Evolutionary conservation across 2,113 vertebrate genomes (phyloP).

Genomic region (Muscicapa adusta): DNA sequence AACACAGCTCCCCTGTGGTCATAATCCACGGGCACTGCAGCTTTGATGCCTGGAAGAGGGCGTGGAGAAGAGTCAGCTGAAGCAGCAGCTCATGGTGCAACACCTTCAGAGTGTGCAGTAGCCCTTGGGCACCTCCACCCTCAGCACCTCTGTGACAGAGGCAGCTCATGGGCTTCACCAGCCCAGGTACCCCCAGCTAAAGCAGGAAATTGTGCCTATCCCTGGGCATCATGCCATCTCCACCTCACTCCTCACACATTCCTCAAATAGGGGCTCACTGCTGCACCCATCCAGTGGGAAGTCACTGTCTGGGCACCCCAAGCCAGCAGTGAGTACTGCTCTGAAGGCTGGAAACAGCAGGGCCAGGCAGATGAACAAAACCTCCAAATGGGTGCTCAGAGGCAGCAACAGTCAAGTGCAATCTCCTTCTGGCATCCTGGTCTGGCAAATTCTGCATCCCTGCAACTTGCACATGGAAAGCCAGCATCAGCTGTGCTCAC

Average conservation of each 20-base stretch:
- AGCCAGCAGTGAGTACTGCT: background rate
- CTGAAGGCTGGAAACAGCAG: background rate
- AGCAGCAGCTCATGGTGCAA: background rate
- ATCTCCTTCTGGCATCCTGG: background rate
- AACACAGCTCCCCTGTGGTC: background rate
- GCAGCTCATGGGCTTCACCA: background rate
- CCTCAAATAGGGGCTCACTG: background rate
- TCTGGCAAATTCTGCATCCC: background rate
- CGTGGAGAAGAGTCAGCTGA: background rate
- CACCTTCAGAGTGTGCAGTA: background rate
- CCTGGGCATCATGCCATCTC: background rate
- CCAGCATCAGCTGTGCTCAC: background rate
- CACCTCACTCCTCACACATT: background rate
- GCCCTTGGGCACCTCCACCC: background rate
- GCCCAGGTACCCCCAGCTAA: background rate
- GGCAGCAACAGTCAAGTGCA: background rate
- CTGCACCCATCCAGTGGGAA: fast-evolving
- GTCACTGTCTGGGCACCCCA: background rate
- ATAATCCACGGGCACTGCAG: background rate
- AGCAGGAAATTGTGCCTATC: fast-evolving
- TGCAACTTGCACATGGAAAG: background rate
- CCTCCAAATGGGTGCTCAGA: background rate
- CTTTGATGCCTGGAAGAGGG: background rate
- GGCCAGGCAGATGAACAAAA: background rate
- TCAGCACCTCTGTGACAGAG: background rate